These are phyloP conservation scores for Brachionus paranguensis DNA, from an alignment of 1,140 invertebrate species.

Conservation along the genomic window DNA sequence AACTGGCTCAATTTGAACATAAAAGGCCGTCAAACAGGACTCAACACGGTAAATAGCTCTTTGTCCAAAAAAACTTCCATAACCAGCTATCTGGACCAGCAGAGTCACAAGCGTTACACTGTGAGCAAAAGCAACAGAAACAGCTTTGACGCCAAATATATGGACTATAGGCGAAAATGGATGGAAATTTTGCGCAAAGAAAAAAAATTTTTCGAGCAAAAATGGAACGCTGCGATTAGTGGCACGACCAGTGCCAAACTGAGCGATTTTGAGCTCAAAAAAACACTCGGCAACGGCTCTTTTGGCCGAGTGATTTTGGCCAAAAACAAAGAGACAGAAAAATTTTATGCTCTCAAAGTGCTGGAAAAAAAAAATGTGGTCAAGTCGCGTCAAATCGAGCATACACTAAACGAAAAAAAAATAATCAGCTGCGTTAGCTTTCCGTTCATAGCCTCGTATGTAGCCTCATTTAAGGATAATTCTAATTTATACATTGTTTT, in stretches of 20 bases:
- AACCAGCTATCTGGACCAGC: neutral
- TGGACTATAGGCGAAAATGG: conserved; percentile 38
- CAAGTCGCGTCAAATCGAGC: conserved; percentile 88
- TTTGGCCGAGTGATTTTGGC: conserved; percentile 38
- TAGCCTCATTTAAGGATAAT: conserved; percentile 76
- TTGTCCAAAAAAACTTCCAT: conserved; percentile 2
- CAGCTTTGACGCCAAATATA: conserved; percentile 10
- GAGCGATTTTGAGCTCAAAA: conserved; percentile 12
- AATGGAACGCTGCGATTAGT: neutral
- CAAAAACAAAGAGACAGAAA: neutral
- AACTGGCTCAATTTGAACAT: conserved; percentile 30
- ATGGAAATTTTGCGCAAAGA: conserved; percentile 35
- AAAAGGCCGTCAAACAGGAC: neutral
- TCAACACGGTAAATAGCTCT: neutral
- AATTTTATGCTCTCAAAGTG: conserved; percentile 33
- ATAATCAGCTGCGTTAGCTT: conserved; percentile 90
- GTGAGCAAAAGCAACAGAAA: neutral
- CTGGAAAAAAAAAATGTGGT: conserved; percentile 28
- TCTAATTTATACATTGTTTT: conserved; percentile 98
- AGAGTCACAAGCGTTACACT: neutral
- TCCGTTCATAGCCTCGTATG: conserved; percentile 83
- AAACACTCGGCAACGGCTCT: conserved; percentile 30
- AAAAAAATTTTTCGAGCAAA: neutral
- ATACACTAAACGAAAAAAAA: conserved; percentile 87
- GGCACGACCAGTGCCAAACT: neutral